A percentile compares a stretch with the other conserved stretches of the same genome.
Conservation (phyloP, 2,797 vertebrate species). For the Propithecus deckenii region DNA sequence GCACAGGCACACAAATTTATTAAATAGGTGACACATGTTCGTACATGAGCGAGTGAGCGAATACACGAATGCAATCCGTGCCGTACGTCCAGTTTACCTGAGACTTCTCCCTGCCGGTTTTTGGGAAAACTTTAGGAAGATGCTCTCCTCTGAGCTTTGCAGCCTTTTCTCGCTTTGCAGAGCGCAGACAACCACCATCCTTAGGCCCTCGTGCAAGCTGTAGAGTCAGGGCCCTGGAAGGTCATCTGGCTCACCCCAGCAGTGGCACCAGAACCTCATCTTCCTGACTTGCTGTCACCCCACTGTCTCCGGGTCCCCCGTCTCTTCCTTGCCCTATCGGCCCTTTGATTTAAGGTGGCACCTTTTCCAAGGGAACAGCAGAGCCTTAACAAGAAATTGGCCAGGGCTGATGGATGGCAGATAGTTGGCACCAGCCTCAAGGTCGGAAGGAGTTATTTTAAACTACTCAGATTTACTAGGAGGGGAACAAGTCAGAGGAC, state of each 20-base stretch:
- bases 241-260: accelerated
- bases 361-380: conserved; percentile 62
- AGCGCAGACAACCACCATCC: not conserved
- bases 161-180: not conserved
- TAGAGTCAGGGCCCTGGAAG: accelerated
- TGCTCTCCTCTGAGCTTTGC: not conserved
- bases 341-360: conserved; percentile 71
- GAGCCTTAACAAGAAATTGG: conserved; percentile 72
- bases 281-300: not conserved
- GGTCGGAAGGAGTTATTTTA: conserved; percentile 72
- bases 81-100: accelerated
- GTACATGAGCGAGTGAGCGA: not conserved
- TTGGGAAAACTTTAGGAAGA: not conserved
- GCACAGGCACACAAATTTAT: not conserved
- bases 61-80: not conserved
- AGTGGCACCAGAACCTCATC: not conserved
- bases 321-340: conserved; percentile 19
- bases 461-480: conserved; percentile 73
- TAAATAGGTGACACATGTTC: not conserved
- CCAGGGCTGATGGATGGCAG: conserved; percentile 68
- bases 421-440: conserved; percentile 63
- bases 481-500: conserved; percentile 50
- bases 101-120: not conserved
- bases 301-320: not conserved
- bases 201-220: not conserved